Percentiles rank a stretch among this genome's conserved stretches.
phyloP scores from a whole-genome alignment of 2,888 invertebrate species.

The Leucophora obtusa region DNA sequence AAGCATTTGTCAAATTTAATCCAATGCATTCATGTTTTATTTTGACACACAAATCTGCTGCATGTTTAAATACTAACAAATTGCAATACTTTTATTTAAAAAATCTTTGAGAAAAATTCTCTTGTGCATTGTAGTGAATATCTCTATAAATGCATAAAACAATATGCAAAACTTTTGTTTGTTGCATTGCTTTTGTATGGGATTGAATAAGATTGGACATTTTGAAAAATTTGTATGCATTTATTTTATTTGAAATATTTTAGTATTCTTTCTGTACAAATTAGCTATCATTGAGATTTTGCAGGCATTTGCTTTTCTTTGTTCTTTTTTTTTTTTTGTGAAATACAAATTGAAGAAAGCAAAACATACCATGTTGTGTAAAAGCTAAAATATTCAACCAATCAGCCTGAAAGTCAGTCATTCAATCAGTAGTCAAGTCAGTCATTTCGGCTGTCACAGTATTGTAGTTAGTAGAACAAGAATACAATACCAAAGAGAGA shows the following conservation, averaged over 20 bases:
- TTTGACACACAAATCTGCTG: background rate
- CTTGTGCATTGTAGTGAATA: background rate
- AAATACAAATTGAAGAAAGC: conserved; percentile 18
- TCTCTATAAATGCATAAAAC: background rate
- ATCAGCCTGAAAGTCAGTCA: conserved; percentile 10
- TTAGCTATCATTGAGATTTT: conserved; percentile 36
- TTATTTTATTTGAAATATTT: conserved; percentile 10
- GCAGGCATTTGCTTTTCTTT: background rate
- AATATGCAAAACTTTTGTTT: background rate
- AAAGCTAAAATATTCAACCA: background rate
- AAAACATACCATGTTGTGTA: background rate
- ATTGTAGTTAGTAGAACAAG: background rate
- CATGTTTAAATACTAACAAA: background rate
- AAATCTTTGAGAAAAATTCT: conserved; percentile 7
- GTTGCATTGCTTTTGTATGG: background rate
- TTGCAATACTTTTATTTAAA: background rate
- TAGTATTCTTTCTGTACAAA: conserved; percentile 21
- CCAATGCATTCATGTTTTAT: background rate
- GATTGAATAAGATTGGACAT: background rate
- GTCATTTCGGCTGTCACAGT: background rate
- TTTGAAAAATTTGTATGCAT: conserved; percentile 6
- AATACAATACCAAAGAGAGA: background rate
- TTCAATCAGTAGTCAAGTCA: conserved; percentile 11
- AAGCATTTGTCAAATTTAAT: conserved; percentile 15
- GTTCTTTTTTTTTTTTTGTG: conserved; percentile 3